Evolutionary conservation across 2,888 invertebrate genomes (phyloP), one percentile per base, ranked within the genome.

Genomic region (Phyto melanocephala): DNA sequence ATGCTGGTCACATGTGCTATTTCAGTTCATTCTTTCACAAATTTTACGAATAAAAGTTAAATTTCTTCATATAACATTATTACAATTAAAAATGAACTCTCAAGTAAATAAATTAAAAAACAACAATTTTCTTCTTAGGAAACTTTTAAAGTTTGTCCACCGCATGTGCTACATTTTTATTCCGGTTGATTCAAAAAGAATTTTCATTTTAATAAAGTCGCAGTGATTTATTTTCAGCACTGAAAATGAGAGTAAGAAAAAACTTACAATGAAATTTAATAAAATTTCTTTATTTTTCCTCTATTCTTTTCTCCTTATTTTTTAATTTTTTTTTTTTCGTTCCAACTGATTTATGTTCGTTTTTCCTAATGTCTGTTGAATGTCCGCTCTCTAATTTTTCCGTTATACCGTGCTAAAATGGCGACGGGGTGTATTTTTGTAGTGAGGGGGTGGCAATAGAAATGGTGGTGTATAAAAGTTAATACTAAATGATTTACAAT

Each of bases 401-500:
- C 60, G 8, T 50, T 50, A 45, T 17, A 45, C n/a, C n/a, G 2
- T 17, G 45, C n/a, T n/a, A n/a, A n/a, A n/a, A n/a, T n/a, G n/a
- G n/a, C n/a, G n/a, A n/a, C n/a, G n/a, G n/a, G n/a, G n/a, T n/a
- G n/a, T n/a, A n/a, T n/a, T n/a, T n/a, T n/a, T n/a, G n/a, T n/a
- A n/a, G n/a, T n/a, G n/a, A n/a, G n/a, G n/a, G n/a, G n/a, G n/a
- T n/a, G n/a, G n/a, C n/a, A n/a, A n/a, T n/a, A n/a, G n/a, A n/a
- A 24, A 60, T 47, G 54, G 56, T 54, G 62, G 40, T 13, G 28
- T 24, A 54, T 63, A 70, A 78, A 81, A 78, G 70, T 70, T 81
- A 81, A 81, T 81, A 65, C 81, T 65, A 70, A 81, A 78, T 81
- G 81, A 81, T 81, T 81, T 79, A 82, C 71, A 82, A 79, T 79